Evolutionary conservation across 2,113 vertebrate species (phyloP), one percentile per base, ranked within the genome.

Genomic region (Trichomycterus rosablanca): DNA sequence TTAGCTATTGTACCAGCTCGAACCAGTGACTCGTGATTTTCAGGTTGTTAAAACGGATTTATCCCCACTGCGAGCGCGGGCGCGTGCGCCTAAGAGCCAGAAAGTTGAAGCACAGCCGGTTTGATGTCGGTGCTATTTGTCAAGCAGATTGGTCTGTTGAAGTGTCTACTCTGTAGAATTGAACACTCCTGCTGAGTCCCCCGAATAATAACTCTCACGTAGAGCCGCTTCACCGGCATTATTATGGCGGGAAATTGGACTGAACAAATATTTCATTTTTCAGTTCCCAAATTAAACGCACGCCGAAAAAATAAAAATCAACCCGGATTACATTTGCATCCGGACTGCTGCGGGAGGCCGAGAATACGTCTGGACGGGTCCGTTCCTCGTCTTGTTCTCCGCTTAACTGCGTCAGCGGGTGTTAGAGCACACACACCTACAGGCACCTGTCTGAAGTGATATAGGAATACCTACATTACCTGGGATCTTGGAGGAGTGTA

Each of bases 21-120:
- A 80, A 80, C 70, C 44, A 48, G 58, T 63, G 76, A 57, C 67
- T 66, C 69, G 52, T 66, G 75, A 69, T 70, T 76, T 76, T 65
- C 15, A 40, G 51, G 52, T 66, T 69, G 59, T 72, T 59, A 50
- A 8, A 68, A 76, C 66, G 43, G 51, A 60, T 52, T 39, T 63
- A 62, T 57, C 34, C 53, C 54, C n/a, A n/a, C 26, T 32, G 26
- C 37, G 14, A 12, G 20, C 19, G 20, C 19, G 18, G 11, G 23
- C 23, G 5, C 7, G 48, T 30, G 26, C 18, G 48, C 22, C 24
- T 39, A 5, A 10, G 23, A 26, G 42, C 16, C 53, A 57, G 26
- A 16, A 12, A 12, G 7, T n/a, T 7, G 30, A 63, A 49, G 32
- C 67, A 12, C 28, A 30, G 45, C 44, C 23, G 15, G 23, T 62